phyloP scores from a whole-genome alignment of 2,888 invertebrate species.

The Hemithea aestivaria region DNA sequence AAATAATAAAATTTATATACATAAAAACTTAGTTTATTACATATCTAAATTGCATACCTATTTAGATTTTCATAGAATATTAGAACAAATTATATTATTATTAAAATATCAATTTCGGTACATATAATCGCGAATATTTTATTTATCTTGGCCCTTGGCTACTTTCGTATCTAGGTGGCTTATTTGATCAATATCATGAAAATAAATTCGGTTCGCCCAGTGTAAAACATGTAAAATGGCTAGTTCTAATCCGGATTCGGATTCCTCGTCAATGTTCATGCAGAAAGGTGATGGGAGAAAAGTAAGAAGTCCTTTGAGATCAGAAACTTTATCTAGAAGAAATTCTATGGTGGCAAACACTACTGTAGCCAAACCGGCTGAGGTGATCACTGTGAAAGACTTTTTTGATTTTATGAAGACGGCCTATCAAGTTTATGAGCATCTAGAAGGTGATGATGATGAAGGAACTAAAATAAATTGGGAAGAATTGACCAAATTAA shows the following conservation, averaged over 20 bases:
- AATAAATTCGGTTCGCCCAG: slow-evolving; percentile 23
- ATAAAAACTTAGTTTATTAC: too few relatives aligned
- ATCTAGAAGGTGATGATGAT: slow-evolving; percentile 65
- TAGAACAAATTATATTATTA: too few relatives aligned
- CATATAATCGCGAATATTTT: too few relatives aligned
- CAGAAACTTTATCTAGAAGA: slow-evolving; percentile 42
- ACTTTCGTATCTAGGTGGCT: slow-evolving; percentile 34
- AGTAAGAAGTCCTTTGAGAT: slow-evolving; percentile 42
- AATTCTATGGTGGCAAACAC: slow-evolving; percentile 42
- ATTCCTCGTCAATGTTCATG: slow-evolving; percentile 63
- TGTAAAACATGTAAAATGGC: slow-evolving; percentile 46
- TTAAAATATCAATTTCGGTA: too few relatives aligned
- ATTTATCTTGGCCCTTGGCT: slow-evolving; percentile 1
- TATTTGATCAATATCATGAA: slow-evolving; percentile 48
- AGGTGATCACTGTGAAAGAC: slow-evolving; percentile 83
- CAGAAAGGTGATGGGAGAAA: slow-evolving; percentile 47
- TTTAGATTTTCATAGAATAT: too few relatives aligned
- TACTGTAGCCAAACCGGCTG: slow-evolving; percentile 73
- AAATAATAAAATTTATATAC: too few relatives aligned
- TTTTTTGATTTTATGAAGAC: slow-evolving; percentile 86
- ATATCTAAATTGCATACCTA: too few relatives aligned
- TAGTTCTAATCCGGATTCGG: slow-evolving; percentile 53
- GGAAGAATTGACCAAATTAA: slow-evolving; percentile 73
- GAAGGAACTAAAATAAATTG: slow-evolving; percentile 68
- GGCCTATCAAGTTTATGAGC: slow-evolving; percentile 83